phyloP scores from a whole-genome alignment of 2,797 vertebrate genomes.

The Micrastur ruficollis region DNA sequence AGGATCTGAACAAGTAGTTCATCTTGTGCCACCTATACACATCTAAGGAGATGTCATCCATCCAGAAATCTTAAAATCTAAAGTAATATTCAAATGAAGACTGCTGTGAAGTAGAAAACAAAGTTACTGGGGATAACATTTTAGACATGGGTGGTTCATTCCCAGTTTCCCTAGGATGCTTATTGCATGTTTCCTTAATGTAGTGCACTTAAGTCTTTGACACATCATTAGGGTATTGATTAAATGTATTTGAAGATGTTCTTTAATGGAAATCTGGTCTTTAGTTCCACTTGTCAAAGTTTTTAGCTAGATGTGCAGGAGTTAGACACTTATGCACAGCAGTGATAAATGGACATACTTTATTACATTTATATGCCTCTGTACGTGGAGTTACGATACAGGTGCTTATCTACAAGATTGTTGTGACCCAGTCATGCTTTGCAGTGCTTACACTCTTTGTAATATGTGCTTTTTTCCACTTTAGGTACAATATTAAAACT shows the following conservation, averaged over 20 bases:
- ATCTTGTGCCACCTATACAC: accelerated
- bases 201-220: background rate
- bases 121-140: background rate
- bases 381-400: background rate
- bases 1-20: background rate
- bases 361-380: background rate
- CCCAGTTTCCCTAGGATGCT: background rate
- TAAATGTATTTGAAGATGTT: background rate
- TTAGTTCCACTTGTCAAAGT: background rate
- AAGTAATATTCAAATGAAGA: background rate
- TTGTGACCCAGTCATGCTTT: background rate
- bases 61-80: background rate
- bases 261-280: background rate
- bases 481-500: background rate
- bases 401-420: background rate
- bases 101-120: background rate
- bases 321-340: background rate
- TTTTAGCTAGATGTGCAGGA: background rate
- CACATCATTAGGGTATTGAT: background rate
- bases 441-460: background rate
- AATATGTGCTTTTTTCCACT: background rate
- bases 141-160: background rate
- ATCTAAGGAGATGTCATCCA: background rate
- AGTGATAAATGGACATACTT: background rate
- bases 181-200: background rate